A percentile compares a stretch with the other conserved stretches of the same genome.
These are phyloP conservation scores for Epistrophe grossulariae DNA, from an alignment of 2,888 invertebrate genomes.

Conservation along the genomic window DNA sequence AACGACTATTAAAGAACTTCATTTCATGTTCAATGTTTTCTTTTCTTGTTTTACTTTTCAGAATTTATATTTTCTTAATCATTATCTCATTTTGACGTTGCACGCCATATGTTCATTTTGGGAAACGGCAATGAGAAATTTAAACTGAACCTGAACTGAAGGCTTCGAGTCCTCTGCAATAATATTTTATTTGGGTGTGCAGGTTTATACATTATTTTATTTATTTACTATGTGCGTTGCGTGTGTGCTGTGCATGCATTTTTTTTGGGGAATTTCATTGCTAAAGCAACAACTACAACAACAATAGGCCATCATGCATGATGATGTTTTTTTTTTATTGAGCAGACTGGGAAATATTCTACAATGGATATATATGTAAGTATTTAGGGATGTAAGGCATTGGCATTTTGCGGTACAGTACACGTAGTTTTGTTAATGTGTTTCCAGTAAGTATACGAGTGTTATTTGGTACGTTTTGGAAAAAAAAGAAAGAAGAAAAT, in stretches of 20 bases:
- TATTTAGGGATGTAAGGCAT: constrained; percentile 10
- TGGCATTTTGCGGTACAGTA: constrained; percentile 41
- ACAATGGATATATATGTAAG: not conserved
- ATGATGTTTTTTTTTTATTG: constrained; percentile 65
- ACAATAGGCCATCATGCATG: constrained; percentile 11
- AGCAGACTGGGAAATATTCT: constrained; percentile 8
- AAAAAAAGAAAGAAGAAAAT: constrained; percentile 31
- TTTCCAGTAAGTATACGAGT: constrained; percentile 22
- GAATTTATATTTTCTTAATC: constrained; percentile 36
- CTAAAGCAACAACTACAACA: not conserved
- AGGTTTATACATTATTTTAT: constrained; percentile 45
- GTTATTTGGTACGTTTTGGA: constrained; percentile 50
- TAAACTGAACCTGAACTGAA: constrained; percentile 2
- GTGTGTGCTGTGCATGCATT: constrained; percentile 55
- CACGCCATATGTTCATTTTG: constrained; percentile 64
- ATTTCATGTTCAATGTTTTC: constrained; percentile 23
- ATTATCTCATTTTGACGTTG: constrained; percentile 58
- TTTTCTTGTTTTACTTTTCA: constrained; percentile 36
- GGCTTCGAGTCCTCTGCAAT: constrained; percentile 41
- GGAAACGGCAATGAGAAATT: constrained; percentile 12
- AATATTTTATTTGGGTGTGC: constrained; percentile 63
- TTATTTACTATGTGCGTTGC: constrained; percentile 45
- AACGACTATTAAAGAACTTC: constrained; percentile 9
- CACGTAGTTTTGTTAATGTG: constrained; percentile 45
- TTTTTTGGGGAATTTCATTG: constrained; percentile 41